Percentiles rank a stretch among this genome's conserved stretches.
Conservation (phyloP, 1,140 invertebrate genomes). For the Leptestheria dahalacensis region DNA sequence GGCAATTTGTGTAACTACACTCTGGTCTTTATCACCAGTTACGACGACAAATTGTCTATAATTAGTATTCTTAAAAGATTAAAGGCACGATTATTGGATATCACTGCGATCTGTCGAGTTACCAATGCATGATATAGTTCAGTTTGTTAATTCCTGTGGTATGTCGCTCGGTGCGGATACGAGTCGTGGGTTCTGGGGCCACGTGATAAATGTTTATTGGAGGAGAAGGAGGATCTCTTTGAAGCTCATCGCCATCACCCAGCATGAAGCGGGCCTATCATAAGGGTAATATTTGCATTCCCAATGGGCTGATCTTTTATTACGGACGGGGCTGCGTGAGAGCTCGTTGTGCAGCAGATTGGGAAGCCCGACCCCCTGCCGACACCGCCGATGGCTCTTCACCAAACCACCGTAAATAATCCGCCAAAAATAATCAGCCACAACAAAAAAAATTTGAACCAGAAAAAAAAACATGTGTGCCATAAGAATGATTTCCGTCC, state of each 20-base stretch:
- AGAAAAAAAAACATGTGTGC: no score
- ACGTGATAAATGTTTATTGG: neutral
- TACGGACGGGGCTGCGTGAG: neutral
- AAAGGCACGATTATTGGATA: no score
- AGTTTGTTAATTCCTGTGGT: neutral
- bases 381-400: neutral
- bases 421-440: neutral
- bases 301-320: neutral
- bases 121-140: no score
- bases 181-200: neutral
- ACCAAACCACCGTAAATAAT: neutral
- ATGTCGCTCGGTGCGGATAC: neutral
- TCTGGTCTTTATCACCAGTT: no score
- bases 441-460: no score
- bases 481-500: no score
- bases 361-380: neutral
- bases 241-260: neutral
- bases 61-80: no score
- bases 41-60: no score
- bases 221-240: neutral
- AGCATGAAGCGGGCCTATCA: neutral
- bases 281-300: neutral
- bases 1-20: no score
- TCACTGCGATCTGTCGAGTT: no score
- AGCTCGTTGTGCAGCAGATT: neutral